Percentiles rank a stretch among this genome's conserved stretches.
phyloP scores from a whole-genome alignment of 2,888 invertebrate species.

The Archips crataeganus region DNA sequence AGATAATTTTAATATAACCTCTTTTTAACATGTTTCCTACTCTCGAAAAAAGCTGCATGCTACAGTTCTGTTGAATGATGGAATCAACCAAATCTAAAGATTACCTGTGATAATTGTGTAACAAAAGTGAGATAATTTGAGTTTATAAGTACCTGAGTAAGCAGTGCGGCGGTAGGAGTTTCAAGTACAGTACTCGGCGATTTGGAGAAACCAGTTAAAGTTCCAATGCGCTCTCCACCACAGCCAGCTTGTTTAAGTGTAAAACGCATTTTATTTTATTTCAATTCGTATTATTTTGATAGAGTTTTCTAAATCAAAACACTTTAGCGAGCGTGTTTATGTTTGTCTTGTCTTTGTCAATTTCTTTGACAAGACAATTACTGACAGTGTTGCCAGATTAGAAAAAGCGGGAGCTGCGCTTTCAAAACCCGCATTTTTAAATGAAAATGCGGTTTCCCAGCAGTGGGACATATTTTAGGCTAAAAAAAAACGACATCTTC shows the following conservation, averaged over 20 bases:
- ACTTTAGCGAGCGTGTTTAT: slow-evolving; percentile 9
- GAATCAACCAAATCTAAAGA: background rate
- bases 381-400: too few species aligned
- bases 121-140: background rate
- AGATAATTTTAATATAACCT: background rate
- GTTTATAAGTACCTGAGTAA: slow-evolving; percentile 87
- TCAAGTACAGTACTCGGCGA: slow-evolving; percentile 85
- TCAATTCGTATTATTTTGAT: background rate
- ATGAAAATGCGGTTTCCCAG: too few species aligned
- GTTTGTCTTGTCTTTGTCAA: slow-evolving; percentile 1
- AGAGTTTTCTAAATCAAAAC: background rate
- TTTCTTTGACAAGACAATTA: too few species aligned
- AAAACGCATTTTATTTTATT: slow-evolving; percentile 88
- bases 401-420: too few species aligned
- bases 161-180: slow-evolving; percentile 91
- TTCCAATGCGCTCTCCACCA: slow-evolving; percentile 89
- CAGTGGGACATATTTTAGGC: too few species aligned
- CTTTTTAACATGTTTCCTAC: background rate
- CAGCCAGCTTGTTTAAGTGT: slow-evolving; percentile 85
- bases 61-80: background rate
- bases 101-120: background rate
- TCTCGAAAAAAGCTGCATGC: background rate
- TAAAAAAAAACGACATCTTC: too few species aligned
- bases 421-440: too few species aligned
- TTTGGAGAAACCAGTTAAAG: slow-evolving; percentile 85